Base-by-base conservation (phyloP, 2,797 vertebrate species). In the Mormyrus hasselquistii region DNA sequence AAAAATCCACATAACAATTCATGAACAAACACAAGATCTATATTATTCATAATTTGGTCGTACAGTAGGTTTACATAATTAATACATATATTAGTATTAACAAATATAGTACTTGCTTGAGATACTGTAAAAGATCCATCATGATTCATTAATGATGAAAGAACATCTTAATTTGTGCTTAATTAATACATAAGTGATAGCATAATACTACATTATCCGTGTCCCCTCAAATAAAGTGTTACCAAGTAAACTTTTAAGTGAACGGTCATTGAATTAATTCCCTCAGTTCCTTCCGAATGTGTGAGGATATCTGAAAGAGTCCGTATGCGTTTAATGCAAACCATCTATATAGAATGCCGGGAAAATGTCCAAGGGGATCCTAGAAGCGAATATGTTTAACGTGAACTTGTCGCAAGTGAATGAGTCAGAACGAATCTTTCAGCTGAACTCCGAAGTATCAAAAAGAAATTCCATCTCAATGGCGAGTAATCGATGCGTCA, bases 401-500 rank as follows among this genome's bases (percentile, higher is more conserved):
- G 57, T 19, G n/a, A 62, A 22, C 22, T 59, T 59, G n/a, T 59
- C 55, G 55, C 5, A 59, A 62, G n/a, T 62, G 3, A 62, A 62
- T 4, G 3, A 69, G 3, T 29, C 65, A 14, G 73, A 82, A 47
- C 76, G 41, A 82, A 82, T 82, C 41, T 82, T 82, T 82, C 19
- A n/a, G 76, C 19, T 47, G 16, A 79, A 44, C 14, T 19, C 5
- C 12, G 6, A 44, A 44, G 16, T 41, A 79, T 44, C 34, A 34
- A 6, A 55, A 57, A 55, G n/a, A 50, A 6, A 5, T 41, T 76
- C 69, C 69, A 76, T 38, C 69, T 76, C 34, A 8, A 9, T 82
- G 41, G 76, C 76, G 41, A 82, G 38, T 82, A 82, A 82, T 82
- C 76, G 38, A 82, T 82, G 19, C 38, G 76, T 82, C 76, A 82